Evolutionary conservation across 2,113 vertebrate genomes (phyloP).

Genomic region (Percopsis transmontana): DNA sequence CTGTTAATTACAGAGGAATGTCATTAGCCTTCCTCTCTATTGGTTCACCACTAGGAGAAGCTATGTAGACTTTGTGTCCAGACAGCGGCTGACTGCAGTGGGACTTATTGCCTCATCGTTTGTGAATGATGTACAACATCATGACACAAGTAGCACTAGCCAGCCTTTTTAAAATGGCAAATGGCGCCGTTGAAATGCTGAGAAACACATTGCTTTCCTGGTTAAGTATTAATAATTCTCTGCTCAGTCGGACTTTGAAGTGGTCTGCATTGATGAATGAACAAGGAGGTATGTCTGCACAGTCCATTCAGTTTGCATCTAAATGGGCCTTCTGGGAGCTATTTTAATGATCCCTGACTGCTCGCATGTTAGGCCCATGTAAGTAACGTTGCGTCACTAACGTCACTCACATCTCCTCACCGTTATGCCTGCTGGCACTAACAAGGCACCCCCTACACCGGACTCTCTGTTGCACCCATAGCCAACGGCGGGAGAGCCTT

Average conservation of each 20-base stretch:
- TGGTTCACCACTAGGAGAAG: conserved; percentile 1
- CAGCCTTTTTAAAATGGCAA: no score
- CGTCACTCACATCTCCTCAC: conserved; percentile 10
- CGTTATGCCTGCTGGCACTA: not conserved
- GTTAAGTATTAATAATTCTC: not conserved
- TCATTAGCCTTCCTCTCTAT: not conserved
- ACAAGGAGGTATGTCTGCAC: not conserved
- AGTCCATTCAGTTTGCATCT: not conserved
- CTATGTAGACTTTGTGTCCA: no score
- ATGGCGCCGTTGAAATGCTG: no score
- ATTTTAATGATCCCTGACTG: conserved; percentile 27
- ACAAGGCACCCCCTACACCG: not conserved
- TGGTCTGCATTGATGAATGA: not conserved
- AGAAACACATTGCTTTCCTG: not conserved
- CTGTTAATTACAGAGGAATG: conserved; percentile 17
- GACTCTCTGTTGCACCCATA: not conserved
- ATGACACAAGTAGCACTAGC: no score
- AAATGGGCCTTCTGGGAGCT: conserved; percentile 22
- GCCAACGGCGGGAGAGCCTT: conserved; percentile 5
- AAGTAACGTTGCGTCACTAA: conserved; percentile 41
- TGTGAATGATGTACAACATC: no score
- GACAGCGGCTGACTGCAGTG: no score
- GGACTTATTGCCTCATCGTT: no score
- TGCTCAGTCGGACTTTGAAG: not conserved
- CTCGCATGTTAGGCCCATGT: conserved; percentile 32